phyloP scores from a whole-genome alignment of 2,113 vertebrate species.

The Hucho hucho region DNA sequence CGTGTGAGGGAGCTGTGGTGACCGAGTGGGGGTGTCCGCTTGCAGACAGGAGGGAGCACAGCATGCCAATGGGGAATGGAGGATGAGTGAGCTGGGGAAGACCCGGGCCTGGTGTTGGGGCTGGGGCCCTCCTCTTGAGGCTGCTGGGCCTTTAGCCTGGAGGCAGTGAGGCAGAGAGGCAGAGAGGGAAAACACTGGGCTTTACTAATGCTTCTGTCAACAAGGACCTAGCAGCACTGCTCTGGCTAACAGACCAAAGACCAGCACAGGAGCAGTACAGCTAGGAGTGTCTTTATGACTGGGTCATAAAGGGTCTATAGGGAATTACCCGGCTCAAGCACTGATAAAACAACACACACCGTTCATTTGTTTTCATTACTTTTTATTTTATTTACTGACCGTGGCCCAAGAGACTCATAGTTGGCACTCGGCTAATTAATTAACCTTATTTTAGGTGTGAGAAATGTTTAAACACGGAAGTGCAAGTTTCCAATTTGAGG shows the following conservation, averaged over 20 bases:
- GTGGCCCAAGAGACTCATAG: not conserved
- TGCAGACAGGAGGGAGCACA: not conserved
- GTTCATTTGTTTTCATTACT: not conserved
- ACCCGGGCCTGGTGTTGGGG: not conserved
- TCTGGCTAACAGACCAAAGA: not conserved
- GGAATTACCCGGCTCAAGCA: too few species aligned
- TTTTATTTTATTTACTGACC: not conserved
- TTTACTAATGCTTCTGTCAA: conserved; percentile 4
- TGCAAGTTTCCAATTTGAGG: conserved; percentile 40
- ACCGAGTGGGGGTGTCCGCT: not conserved
- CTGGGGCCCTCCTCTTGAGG: not conserved
- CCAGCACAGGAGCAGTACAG: not conserved
- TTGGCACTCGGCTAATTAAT: conserved; percentile 24
- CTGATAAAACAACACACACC: not conserved
- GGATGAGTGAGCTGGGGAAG: not conserved
- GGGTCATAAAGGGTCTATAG: too few species aligned
- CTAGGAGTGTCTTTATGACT: too few species aligned
- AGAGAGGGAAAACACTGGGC: not conserved
- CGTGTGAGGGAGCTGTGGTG: conserved; percentile 4
- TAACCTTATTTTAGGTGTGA: conserved; percentile 2
- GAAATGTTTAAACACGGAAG: conserved; percentile 7
- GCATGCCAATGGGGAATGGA: not conserved
- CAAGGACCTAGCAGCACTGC: not conserved
- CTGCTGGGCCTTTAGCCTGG: not conserved
- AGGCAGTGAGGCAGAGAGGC: not conserved